These are phyloP conservation scores for Allygus modestus DNA, from an alignment of 2,888 invertebrate species.

Conservation along the genomic window DNA sequence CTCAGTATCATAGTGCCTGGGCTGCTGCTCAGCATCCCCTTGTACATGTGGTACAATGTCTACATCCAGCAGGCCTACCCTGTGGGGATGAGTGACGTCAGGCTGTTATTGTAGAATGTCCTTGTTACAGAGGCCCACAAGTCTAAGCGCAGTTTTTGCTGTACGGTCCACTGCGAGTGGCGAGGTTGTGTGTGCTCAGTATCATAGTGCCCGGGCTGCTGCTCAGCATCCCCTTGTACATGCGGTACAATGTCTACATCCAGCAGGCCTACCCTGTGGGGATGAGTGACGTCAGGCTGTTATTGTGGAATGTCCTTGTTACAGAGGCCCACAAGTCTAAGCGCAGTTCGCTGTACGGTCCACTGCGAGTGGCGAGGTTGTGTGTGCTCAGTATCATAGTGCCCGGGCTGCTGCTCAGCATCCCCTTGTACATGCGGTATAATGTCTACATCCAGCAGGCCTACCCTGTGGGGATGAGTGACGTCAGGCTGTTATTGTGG, in stretches of 20 bases:
- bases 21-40: slow-evolving; percentile 81
- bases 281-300: no score
- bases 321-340: slow-evolving; percentile 56
- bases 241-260: slow-evolving; percentile 83
- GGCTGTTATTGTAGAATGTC: no score
- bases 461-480: no score
- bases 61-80: no score
- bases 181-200: slow-evolving; percentile 81
- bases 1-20: slow-evolving; percentile 83
- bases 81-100: no score
- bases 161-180: slow-evolving; percentile 76
- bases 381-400: slow-evolving; percentile 81
- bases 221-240: slow-evolving; percentile 82
- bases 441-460: no score
- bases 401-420: slow-evolving; percentile 81
- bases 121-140: slow-evolving; percentile 54
- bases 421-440: slow-evolving; percentile 85
- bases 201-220: slow-evolving; percentile 83
- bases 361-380: slow-evolving; percentile 80
- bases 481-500: no score
- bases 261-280: no score
- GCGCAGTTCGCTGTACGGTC: slow-evolving; percentile 65
- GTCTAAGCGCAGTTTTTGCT: slow-evolving; percentile 62
- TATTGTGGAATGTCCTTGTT: no score
- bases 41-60: slow-evolving; percentile 84